Conservation (phyloP, 2,113 vertebrate genomes). For the Agapornis roseicollis region DNA sequence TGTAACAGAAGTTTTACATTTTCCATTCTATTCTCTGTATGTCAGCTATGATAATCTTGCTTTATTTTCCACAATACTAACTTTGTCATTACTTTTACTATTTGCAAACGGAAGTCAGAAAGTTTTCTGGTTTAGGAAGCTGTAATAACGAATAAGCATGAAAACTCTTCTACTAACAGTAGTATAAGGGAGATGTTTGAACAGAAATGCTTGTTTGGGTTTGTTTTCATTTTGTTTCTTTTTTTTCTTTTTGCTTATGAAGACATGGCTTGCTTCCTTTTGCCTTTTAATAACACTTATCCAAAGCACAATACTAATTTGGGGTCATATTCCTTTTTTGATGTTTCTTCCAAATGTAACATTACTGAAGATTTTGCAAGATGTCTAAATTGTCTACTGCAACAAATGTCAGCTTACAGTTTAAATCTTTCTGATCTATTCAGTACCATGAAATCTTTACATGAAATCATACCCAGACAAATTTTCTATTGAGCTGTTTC, state of each 20-base stretch:
- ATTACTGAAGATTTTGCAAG: neutral
- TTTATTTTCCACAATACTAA: neutral
- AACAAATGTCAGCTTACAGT: neutral
- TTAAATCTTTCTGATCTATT: neutral
- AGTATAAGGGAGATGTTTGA: neutral
- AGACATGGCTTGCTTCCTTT: neutral
- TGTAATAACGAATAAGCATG: fast-evolving
- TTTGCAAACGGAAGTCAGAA: neutral
- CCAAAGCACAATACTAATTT: neutral
- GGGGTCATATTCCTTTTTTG: neutral
- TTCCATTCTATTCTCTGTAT: neutral
- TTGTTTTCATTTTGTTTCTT: neutral
- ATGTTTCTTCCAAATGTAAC: neutral
- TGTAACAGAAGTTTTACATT: neutral
- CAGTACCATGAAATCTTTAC: neutral
- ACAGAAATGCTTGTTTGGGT: fast-evolving
- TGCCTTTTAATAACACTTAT: neutral
- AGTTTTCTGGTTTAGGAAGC: neutral
- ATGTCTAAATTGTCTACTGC: neutral
- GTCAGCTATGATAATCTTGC: neutral
- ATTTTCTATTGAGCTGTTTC: neutral
- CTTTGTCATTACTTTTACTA: neutral
- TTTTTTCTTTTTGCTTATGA: fast-evolving
- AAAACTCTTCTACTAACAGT: neutral
- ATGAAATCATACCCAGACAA: neutral